A percentile compares a stretch with the other conserved stretches of the same genome.
Evolutionary conservation across 1,140 invertebrate species (phyloP).

Genomic region (Sitophilus oryzae): DNA sequence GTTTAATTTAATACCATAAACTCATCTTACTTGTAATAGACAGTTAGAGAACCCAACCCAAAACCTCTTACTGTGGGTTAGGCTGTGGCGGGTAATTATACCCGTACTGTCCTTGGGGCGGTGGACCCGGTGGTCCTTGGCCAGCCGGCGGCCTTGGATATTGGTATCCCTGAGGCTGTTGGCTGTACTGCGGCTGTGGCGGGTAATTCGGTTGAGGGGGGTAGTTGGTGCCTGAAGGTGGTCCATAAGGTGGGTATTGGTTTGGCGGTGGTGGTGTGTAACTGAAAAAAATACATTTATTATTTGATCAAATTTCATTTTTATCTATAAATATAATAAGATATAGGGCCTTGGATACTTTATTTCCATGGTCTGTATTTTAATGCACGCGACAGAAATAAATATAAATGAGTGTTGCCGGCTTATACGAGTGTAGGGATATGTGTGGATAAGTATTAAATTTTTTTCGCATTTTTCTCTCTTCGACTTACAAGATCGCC

Average conservation of each 20-base stretch:
- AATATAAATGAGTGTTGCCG: too few relatives aligned
- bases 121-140: constrained; percentile 38
- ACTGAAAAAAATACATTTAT: background rate
- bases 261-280: constrained; percentile 38
- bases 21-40: too few relatives aligned
- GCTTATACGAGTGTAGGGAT: too few relatives aligned
- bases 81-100: constrained; percentile 43
- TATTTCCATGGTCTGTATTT: too few relatives aligned
- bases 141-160: constrained; percentile 37
- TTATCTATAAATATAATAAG: too few relatives aligned
- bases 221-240: constrained; percentile 36
- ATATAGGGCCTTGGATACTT: too few relatives aligned
- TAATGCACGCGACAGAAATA: too few relatives aligned
- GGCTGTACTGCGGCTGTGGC: constrained; percentile 40
- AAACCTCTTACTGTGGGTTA: constrained; percentile 37
- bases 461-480: too few relatives aligned
- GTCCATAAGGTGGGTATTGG: constrained; percentile 36
- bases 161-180: constrained; percentile 41
- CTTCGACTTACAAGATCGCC: too few relatives aligned
- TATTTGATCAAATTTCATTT: background rate
- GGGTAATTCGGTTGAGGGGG: constrained; percentile 42
- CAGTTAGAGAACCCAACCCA: too few relatives aligned
- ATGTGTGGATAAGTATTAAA: too few relatives aligned
- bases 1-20: too few relatives aligned
- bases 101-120: constrained; percentile 40